These are phyloP conservation scores for Drosophila parthenogenetica DNA, from an alignment of 2,888 invertebrate species.

Conservation along the genomic window DNA sequence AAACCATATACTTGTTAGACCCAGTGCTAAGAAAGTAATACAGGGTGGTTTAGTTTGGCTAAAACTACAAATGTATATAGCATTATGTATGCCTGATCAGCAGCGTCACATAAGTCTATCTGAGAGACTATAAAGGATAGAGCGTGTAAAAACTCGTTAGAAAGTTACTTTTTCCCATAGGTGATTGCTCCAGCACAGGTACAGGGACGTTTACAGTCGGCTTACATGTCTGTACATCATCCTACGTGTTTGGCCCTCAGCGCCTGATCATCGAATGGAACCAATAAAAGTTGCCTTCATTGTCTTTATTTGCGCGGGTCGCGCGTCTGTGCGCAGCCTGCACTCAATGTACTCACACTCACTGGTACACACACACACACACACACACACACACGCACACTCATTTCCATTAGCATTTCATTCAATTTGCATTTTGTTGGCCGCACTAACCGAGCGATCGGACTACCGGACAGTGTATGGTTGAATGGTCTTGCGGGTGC, in stretches of 20 bases:
- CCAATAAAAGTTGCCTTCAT: constrained; percentile 82
- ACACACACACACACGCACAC: constrained; percentile 38
- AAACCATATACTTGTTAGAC: background rate
- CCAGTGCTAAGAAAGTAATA: no score
- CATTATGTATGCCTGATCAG: no score
- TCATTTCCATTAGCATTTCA: constrained; percentile 73
- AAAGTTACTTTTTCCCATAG: no score
- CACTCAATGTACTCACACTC: constrained; percentile 52
- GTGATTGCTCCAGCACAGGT: no score
- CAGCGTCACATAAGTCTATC: no score
- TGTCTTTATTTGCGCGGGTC: constrained; percentile 75
- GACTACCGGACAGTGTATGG: constrained; percentile 40
- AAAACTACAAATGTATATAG: no score
- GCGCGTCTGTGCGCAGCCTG: constrained; percentile 61
- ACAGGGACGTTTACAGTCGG: no score
- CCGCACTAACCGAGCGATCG: constrained; percentile 8
- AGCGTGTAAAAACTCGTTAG: no score
- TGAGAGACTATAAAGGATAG: no score
- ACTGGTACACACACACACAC: constrained; percentile 31
- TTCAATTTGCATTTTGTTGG: constrained; percentile 74
- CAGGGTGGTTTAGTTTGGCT: no score
- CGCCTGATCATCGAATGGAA: constrained; percentile 84
- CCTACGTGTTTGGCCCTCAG: constrained; percentile 36
- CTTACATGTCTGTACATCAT: no score
- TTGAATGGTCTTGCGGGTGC: constrained; percentile 71